Base-by-base conservation (phyloP, 2,888 invertebrate genomes). In the Sinopyrophorus schimmeli region DNA sequence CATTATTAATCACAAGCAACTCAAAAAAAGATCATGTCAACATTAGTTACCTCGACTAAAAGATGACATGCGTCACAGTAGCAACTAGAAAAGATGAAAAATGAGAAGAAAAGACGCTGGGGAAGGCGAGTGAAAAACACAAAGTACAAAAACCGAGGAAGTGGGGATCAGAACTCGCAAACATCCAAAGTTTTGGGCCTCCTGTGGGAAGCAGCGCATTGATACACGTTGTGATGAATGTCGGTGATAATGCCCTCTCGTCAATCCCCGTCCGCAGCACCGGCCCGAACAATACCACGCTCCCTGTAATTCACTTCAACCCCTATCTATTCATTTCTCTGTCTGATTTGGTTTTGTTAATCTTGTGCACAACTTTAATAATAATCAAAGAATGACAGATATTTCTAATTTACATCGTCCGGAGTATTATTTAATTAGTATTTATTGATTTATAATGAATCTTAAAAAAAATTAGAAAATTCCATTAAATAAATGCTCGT, bases 211-310 rank as follows among this genome's bases (percentile, higher is more conserved):
- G 71, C 64, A 61, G 64, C 67, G 71, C 74, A 74, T 74, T 74
- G 73, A 74, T 74, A 74, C 73, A 71, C 69, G 70, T 66, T 60
- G 70, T 76, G 76, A 76, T 75, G 73, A 73, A 76, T 76, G 72
- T 64, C 61, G 67, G 75, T 72, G 76, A 76, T 76, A 76, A 76
- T 76, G 74, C 72, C 71, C 70, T 71, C 71, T 75, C 75, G 74
- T 76, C 75, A 75, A 75, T 76, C 73, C 74, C 71, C 71, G 74
- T 75, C 75, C 72, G 71, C 71, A 72, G 70, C 74, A 75, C 73
- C 71, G 72, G 73, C 76, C 78, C 79, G 74, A 76, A 77, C 77
- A 76, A 77, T 73, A 78, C 74, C 69, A 64, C 65, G 66, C 64
- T 64, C 67, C 68, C 65, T 66, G 70, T 71, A 71, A 71, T 69